Percentiles rank a stretch among this genome's conserved stretches.
Evolutionary conservation across 1,140 invertebrate species (phyloP).

Genomic region (Colletes latitarsis): DNA sequence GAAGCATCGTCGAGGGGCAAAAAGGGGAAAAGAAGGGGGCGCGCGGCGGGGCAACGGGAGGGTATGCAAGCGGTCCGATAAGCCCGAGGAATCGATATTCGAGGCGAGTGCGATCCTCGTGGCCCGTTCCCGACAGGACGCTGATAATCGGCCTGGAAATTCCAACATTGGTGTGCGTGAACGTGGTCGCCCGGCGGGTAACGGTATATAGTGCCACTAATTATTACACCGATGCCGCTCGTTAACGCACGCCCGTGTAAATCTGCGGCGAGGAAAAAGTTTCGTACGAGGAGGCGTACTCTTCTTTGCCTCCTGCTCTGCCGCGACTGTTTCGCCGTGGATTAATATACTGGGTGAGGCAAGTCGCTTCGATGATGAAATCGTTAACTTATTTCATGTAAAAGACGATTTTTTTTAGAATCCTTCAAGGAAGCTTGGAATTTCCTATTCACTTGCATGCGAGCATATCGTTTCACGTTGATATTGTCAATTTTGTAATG

Average conservation of each 20-base stretch:
- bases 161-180: slow-evolving; percentile 12
- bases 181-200: slow-evolving; percentile 19
- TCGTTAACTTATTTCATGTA: no score
- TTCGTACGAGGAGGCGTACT: slow-evolving; percentile 26
- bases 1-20: slow-evolving; percentile 48
- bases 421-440: no score
- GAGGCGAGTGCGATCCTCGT: slow-evolving; percentile 52
- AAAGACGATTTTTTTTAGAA: no score
- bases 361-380: not conserved
- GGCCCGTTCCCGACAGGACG: slow-evolving; percentile 55
- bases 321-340: not conserved
- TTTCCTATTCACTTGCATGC: no score
- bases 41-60: not conserved
- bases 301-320: not conserved
- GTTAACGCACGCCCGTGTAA: slow-evolving; percentile 65
- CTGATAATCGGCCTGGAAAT: slow-evolving; percentile 54
- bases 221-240: slow-evolving; percentile 64
- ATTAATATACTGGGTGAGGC: slow-evolving; percentile 35
- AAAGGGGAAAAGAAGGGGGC: not conserved
- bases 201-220: slow-evolving; percentile 50
- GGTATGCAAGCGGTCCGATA: slow-evolving; percentile 55
- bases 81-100: slow-evolving; percentile 60
- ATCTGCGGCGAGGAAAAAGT: slow-evolving; percentile 43
- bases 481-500: no score
- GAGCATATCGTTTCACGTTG: no score